These are phyloP conservation scores for Leptarthrus brevirostris DNA, from an alignment of 2,888 invertebrate genomes.

Conservation along the genomic window DNA sequence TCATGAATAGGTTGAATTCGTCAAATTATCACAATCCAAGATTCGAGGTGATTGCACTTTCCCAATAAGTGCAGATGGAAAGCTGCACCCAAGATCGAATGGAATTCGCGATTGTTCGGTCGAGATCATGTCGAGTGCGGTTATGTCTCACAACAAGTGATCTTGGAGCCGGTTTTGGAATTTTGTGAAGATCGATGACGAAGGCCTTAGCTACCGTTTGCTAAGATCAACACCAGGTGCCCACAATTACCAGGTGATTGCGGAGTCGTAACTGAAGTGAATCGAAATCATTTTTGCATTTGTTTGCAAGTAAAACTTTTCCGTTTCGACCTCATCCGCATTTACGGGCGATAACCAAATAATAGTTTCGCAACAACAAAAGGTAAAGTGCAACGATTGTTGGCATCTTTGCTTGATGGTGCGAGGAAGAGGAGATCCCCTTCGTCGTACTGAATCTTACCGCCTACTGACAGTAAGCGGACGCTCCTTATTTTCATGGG, in stretches of 20 bases:
- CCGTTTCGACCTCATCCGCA: not conserved
- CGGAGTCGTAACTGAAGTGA: no score
- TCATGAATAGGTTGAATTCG: not conserved
- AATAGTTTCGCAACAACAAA: not conserved
- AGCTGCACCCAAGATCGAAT: not conserved
- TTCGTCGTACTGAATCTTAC: not conserved
- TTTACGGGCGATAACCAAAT: not conserved
- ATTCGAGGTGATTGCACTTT: not conserved
- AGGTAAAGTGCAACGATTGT: not conserved
- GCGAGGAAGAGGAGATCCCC: not conserved
- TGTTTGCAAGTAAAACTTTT: not conserved
- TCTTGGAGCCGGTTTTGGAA: no score
- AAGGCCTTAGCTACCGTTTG: no score
- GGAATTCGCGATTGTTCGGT: not conserved
- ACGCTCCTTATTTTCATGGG: not conserved
- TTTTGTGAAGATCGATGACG: no score
- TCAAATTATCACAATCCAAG: not conserved
- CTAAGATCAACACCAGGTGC: no score
- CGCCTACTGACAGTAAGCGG: not conserved
- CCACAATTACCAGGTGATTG: no score
- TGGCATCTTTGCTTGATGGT: not conserved
- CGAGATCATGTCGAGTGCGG: no score
- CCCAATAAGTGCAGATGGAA: not conserved
- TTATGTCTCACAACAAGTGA: no score
- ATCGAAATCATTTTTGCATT: not conserved